Base-by-base conservation (phyloP, 1,140 invertebrate species). In the Probaryconus sp. region DNA sequence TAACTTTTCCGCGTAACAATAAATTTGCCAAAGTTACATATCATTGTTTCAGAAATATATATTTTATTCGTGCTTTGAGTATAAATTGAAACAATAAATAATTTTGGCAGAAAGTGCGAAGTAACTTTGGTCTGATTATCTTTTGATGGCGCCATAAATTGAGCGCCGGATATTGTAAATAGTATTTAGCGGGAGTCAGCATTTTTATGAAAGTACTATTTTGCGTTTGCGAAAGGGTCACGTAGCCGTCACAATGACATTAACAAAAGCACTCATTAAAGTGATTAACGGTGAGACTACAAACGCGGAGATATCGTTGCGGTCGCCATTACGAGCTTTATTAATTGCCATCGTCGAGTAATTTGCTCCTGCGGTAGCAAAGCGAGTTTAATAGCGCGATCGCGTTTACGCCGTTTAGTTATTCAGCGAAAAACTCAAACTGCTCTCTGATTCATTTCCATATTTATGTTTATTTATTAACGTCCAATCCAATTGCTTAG, bases 291-390 rank as follows among this genome's bases (percentile, higher is more conserved):
- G 75, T 69, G 77, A 78, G 79, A 81, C 76, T 80, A 77, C 68
- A 42, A 47, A 31, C 48, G 43, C 60, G 48, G 77, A 74, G 81
- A 80, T 81, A 79, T 76, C 74, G 61, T 73, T 72, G 68, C 43
- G 74, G 63, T 74, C 77, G 80, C 81, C 80, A 84, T 85, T 85
- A 85, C 81, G 72, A 78, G 81, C 83, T 84, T 85, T 86, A 87
- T 87, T 87, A 87, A 87, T 87, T 86, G 81, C 82, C 81, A 84
- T 85, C 82, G 82, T 83, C 80, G 81, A 81, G 80, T 83, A 85
- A 87, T 86, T 87, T 85, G 82, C 81, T 73, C 72, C 72, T 35
- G 56, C 56, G 45, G 64, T 69, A 16, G 65, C 61, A 43, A 17
- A 70, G 48, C 65, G 55, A 76, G 67, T 71, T 70, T 55, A 55